phyloP scores from a whole-genome alignment of 2,797 vertebrate genomes.

The Melanotaenia trifasciata region DNA sequence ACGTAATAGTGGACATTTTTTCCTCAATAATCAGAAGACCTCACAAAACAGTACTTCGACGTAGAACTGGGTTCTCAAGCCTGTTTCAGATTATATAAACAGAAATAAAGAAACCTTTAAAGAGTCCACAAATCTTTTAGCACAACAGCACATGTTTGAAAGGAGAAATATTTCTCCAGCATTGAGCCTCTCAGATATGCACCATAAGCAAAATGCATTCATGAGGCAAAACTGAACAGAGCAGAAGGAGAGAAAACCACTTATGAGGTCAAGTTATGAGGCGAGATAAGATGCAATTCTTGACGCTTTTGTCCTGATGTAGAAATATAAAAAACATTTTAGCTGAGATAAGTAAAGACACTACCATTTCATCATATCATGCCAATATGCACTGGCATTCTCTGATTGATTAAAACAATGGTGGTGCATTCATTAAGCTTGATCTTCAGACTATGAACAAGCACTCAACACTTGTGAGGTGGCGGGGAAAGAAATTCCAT shows the following conservation, averaged over 20 bases:
- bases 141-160: neutral
- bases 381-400: slow-evolving; percentile 41
- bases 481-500: slow-evolving; percentile 19
- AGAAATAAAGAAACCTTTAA: neutral
- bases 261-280: slow-evolving; percentile 5
- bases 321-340: neutral
- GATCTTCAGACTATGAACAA: slow-evolving; percentile 34
- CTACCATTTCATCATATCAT: slow-evolving; percentile 35
- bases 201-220: slow-evolving; percentile 9
- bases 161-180: neutral
- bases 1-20: neutral
- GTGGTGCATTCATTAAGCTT: slow-evolving; percentile 65
- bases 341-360: neutral
- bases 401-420: slow-evolving; percentile 67
- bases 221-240: neutral
- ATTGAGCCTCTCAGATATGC: neutral
- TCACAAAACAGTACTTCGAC: neutral
- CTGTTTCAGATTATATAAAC: neutral
- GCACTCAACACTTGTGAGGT: slow-evolving; percentile 28
- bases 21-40: neutral
- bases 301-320: neutral
- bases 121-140: neutral
- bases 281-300: slow-evolving; percentile 5
- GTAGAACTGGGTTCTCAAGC: neutral
- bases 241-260: neutral